phyloP scores from a whole-genome alignment of 2,888 invertebrate species.

The Apamea crenata region DNA sequence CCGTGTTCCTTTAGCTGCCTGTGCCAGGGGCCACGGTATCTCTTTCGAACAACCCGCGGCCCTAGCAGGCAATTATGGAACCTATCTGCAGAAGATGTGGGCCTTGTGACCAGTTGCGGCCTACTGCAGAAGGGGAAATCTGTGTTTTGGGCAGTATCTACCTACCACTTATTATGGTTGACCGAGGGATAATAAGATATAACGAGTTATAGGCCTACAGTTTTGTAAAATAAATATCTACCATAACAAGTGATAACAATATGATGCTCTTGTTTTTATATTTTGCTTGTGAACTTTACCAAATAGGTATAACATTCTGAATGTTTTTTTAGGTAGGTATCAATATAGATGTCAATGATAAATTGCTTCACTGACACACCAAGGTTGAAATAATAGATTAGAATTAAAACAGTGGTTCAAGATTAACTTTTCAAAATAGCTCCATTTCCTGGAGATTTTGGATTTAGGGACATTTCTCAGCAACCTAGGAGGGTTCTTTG shows the following conservation, averaged over 20 bases:
- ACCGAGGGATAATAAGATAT: conserved; percentile 23
- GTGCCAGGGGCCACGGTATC: no score
- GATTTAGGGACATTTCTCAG: background rate
- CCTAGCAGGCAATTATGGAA: no score
- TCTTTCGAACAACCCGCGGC: no score
- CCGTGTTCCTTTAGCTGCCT: no score
- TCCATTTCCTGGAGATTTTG: background rate
- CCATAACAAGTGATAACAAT: conserved; percentile 48
- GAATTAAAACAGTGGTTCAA: background rate
- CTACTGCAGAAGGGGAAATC: background rate
- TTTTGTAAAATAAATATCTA: conserved; percentile 6
- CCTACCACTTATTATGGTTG: conserved; percentile 4
- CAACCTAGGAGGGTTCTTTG: background rate
- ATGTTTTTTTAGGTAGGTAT: conserved; percentile 30
- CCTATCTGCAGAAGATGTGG: background rate
- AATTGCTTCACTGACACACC: background rate
- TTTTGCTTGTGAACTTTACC: conserved; percentile 3
- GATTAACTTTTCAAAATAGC: background rate
- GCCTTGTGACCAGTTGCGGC: no score
- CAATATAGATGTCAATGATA: background rate
- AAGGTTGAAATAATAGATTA: background rate
- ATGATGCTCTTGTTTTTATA: conserved; percentile 31
- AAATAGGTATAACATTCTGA: conserved; percentile 5
- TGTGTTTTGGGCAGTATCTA: conserved; percentile 13
- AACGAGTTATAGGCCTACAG: conserved; percentile 8